phyloP scores from a whole-genome alignment of 53 echinoderm and acorn worm species.

The Astropecten irregularis region DNA sequence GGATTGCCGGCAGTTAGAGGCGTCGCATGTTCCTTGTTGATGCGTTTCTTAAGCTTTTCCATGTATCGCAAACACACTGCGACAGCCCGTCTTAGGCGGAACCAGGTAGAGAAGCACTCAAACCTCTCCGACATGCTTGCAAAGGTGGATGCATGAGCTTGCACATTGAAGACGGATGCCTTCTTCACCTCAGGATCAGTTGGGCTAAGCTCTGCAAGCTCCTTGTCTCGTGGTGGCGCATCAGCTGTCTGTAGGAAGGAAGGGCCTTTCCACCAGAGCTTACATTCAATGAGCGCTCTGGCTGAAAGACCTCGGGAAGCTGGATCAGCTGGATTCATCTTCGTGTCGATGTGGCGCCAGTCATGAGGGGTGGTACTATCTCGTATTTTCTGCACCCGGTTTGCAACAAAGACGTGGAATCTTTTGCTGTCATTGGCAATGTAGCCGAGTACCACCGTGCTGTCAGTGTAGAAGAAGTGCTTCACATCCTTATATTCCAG shows the following conservation, averaged over 20 bases:
- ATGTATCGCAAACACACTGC: constrained; percentile 54
- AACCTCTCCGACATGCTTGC: constrained; percentile 27
- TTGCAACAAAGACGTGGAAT: constrained; percentile 74
- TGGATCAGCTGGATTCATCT: constrained; percentile 37
- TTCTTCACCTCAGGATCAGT: constrained; percentile 36
- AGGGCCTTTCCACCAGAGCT: constrained; percentile 42
- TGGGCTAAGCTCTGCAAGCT: background rate
- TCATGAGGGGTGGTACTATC: constrained; percentile 6
- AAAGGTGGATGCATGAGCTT: background rate
- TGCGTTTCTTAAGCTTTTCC: background rate
- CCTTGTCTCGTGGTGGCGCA: background rate
- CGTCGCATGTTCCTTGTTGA: background rate
- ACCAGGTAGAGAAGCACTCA: constrained; percentile 55
- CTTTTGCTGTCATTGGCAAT: constrained; percentile 18
- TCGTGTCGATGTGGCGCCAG: constrained; percentile 44
- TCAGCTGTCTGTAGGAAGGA: constrained; percentile 3
- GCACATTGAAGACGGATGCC: constrained; percentile 12
- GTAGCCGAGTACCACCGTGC: background rate
- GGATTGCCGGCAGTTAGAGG: background rate
- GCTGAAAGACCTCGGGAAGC: constrained; percentile 38
- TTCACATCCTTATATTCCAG: background rate
- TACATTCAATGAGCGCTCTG: background rate
- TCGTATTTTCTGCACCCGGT: constrained; percentile 52
- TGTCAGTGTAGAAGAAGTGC: constrained; percentile 3
- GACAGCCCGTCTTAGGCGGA: constrained; percentile 30